Base-by-base conservation (phyloP, 2,888 invertebrate genomes). In the Eupelmus urozonus region DNA sequence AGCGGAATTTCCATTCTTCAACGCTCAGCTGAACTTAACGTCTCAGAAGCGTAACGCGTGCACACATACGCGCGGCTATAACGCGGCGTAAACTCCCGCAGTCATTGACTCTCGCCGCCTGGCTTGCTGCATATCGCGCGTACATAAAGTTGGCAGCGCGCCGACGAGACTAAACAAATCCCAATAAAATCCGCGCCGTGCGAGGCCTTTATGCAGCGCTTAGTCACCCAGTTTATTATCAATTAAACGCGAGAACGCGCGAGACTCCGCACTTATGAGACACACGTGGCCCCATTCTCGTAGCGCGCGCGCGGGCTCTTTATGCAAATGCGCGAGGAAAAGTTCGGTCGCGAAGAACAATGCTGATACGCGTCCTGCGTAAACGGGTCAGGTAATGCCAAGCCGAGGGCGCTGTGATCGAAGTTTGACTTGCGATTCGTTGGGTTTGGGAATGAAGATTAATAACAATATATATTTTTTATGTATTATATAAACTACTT, bases 161-260 rank as follows among this genome's bases (percentile, higher is more conserved):
- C 27, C n/a, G n/a, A 45, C 23, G 65, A 45, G 60, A 72, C 60
- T 62, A 65, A 78, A 74, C 78, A 74, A 78, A 70, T 78, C 59
- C 70, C 63, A 78, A 74, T 78, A 78, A 78, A 78, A 74, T 70
- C 59, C 55, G 59, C 59, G 59, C 29, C 9, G n/a, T 4, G 55
- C 34, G n/a, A 62, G 69, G n/a, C n/a, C 45, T 67, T 73, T 73
- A 67, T 72, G 25, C 55, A n/a, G n/a, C 59, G 69, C 60, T 55
- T 74, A 74, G 69, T 67, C 74, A 57, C 42, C 59, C 65, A 53
- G 49, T 78, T 78, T 78, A 78, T 65, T 78, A 78, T 69, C 78
- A 78, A 78, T 78, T 74, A 70, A 74, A 59, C 49, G 59, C 25
- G 45, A 51, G 53, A 18, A 7, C 40, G 3, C 18, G 23, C 9